These are phyloP conservation scores for Acleris emargana DNA, from an alignment of 2,888 invertebrate species.

Conservation along the genomic window DNA sequence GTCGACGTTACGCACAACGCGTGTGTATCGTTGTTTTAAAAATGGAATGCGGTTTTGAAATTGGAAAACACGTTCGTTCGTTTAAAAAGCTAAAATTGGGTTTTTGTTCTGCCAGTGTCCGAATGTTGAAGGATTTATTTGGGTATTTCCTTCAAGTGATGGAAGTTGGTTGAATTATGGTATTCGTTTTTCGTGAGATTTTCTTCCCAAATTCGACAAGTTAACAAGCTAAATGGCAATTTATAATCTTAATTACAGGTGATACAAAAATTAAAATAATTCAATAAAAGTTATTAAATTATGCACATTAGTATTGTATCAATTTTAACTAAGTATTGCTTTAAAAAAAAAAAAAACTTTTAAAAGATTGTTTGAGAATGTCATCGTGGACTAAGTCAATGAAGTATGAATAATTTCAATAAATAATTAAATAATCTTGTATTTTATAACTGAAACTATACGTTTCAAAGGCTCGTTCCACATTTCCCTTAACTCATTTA, in stretches of 20 bases:
- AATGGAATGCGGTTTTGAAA: constrained; percentile 73
- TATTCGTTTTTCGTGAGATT: too few relatives aligned
- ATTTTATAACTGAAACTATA: background rate
- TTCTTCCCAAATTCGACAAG: too few relatives aligned
- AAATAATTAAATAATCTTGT: too few relatives aligned
- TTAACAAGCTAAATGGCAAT: too few relatives aligned
- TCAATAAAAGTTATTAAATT: too few relatives aligned
- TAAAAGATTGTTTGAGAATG: too few relatives aligned
- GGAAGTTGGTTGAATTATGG: background rate
- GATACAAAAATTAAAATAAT: too few relatives aligned
- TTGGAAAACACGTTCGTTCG: constrained; percentile 64
- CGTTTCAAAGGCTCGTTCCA: constrained; percentile 49
- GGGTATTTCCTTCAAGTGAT: background rate
- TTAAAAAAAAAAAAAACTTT: too few relatives aligned
- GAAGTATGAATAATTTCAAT: background rate
- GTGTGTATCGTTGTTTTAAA: constrained; percentile 59
- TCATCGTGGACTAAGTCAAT: too few relatives aligned
- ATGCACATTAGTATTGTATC: too few relatives aligned
- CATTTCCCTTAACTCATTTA: constrained; percentile 46
- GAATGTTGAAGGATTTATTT: constrained; percentile 5
- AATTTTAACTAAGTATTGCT: too few relatives aligned
- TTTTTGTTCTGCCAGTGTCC: constrained; percentile 46
- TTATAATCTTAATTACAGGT: too few relatives aligned
- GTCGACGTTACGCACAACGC: constrained; percentile 70
- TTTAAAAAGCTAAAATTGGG: constrained; percentile 55